These are phyloP conservation scores for Lasioglossum marginatum DNA, from an alignment of 2,888 invertebrate genomes.

Conservation along the genomic window DNA sequence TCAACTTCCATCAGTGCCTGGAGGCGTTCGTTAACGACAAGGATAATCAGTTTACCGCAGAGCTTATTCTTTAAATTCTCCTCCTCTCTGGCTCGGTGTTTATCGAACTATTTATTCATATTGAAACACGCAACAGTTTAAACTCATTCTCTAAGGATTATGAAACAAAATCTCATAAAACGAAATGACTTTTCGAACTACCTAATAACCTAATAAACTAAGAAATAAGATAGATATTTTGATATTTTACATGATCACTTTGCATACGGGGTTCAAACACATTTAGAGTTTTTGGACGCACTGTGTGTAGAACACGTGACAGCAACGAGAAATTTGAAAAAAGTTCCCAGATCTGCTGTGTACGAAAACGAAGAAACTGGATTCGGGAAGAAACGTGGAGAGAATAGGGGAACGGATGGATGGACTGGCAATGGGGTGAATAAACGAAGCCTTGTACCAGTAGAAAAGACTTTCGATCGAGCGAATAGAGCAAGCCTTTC, in stretches of 20 bases:
- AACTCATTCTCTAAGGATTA: too few species aligned
- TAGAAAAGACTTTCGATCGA: slow-evolving; percentile 46
- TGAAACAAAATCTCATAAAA: too few species aligned
- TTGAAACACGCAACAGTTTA: too few species aligned
- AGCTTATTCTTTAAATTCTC: background rate
- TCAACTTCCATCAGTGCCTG: background rate
- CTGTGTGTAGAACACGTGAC: background rate
- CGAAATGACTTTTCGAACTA: too few species aligned
- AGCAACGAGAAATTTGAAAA: background rate
- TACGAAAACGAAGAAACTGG: background rate
- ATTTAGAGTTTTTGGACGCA: background rate
- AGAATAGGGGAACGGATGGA: background rate
- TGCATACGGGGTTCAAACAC: too few species aligned
- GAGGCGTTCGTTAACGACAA: background rate
- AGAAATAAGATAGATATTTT: background rate
- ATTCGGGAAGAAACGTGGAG: background rate
- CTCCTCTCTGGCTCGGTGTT: background rate
- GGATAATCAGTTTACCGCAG: background rate
- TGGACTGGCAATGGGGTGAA: slow-evolving; percentile 44
- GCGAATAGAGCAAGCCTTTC: slow-evolving; percentile 45
- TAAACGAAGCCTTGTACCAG: slow-evolving; percentile 42
- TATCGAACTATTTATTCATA: background rate
- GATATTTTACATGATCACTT: too few species aligned
- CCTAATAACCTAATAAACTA: too few species aligned
- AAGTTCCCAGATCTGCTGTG: background rate